Evolutionary conservation across 2,888 invertebrate species (phyloP), one percentile per base, ranked within the genome.

Genomic region (Acanthacorydalis orientalis): DNA sequence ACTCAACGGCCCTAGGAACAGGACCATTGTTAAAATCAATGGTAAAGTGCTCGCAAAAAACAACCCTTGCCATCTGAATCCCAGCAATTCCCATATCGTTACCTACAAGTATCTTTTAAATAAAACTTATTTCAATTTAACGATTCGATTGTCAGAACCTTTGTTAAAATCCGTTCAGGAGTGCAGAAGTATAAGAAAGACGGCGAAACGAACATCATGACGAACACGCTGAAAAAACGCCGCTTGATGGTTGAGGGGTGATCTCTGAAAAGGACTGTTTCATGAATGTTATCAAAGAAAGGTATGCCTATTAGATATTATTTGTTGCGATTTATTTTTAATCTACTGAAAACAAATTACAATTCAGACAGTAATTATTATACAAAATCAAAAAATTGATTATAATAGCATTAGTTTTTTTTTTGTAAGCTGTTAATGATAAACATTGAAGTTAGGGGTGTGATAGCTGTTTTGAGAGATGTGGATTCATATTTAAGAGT

Each of bases 171-270:
- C 49, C 75, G 71, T 54, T 75, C 73, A 49, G 77, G 72, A 34
- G 85, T 71, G 57, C 85, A 84, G 55, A 75, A 72, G 60, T 83
- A 82, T 44, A 88, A 73, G 59, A 87, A 79, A 50, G 81, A 67
- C 44, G 90, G 88, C 11, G 89, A 82, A 47, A 91, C 60, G 46
- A 88, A 62, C 71, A 86, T 82, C 69, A 90, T 85, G 52, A 84
- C 68, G 53, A 78, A 77, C 9, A 88, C 89, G 65, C 92, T 90
- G 54, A 86, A 73, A 63, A 92, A 92, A 60, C 92, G 75, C 60
- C 78, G 78, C 63, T 88, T 90, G 54, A 93, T 87, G 6, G 85
- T 88, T 8, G 80, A 74, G 11, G 92, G 90, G 66, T 93, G 89
- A 61, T 91, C 84, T 59, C 93, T 88, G 68, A 53, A 78, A n/a